Conservation (phyloP, 2,888 invertebrate genomes). For the Dicyrtoma fusca region DNA sequence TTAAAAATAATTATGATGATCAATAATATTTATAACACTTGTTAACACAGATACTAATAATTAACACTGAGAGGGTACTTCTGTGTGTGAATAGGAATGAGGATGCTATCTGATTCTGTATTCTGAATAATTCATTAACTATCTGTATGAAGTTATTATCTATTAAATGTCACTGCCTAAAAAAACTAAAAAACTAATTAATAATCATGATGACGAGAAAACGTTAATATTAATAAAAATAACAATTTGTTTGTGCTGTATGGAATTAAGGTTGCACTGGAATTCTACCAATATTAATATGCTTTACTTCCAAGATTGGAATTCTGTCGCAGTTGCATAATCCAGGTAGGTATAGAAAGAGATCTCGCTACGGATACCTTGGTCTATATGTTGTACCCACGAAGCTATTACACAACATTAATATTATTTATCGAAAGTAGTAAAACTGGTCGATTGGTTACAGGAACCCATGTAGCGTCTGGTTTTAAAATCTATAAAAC, state of each 20-base stretch:
- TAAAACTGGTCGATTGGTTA: no score
- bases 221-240: slow-evolving; percentile 7
- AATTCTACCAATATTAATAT: neutral
- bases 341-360: no score
- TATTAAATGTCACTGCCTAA: slow-evolving; percentile 24
- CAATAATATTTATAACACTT: neutral
- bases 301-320: no score
- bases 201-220: slow-evolving; percentile 1
- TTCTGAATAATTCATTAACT: neutral
- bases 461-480: no score
- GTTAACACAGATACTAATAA: neutral
- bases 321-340: no score
- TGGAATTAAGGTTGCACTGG: neutral
- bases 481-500: no score
- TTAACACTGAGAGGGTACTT: neutral
- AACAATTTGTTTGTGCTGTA: slow-evolving; percentile 18
- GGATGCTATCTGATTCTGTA: neutral
- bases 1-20: neutral
- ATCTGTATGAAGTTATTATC: neutral
- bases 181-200: slow-evolving; percentile 3
- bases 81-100: neutral
- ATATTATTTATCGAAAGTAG: no score
- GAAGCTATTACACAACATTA: no score
- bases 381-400: no score
- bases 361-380: no score